A percentile compares a stretch with the other conserved stretches of the same genome.
These are phyloP conservation scores for Hemiprocne comata DNA, from an alignment of 2,113 vertebrate species.

Conservation along the genomic window DNA sequence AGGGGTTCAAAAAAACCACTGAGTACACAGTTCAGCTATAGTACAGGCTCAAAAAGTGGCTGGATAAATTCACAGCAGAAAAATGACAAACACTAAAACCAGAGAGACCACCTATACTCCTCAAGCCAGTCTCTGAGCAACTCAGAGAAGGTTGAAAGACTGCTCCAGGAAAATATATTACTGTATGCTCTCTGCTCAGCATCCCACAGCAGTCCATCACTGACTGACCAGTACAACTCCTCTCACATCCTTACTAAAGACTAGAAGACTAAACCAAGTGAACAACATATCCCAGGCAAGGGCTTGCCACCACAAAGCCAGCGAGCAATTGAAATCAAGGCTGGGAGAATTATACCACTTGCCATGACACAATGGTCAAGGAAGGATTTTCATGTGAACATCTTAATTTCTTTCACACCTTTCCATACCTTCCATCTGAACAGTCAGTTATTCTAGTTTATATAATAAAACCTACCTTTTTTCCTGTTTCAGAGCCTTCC, in stretches of 20 bases:
- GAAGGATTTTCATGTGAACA: neutral
- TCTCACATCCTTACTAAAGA: neutral
- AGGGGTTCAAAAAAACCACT: neutral
- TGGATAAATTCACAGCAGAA: neutral
- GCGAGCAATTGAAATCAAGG: neutral
- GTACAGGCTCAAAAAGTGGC: neutral
- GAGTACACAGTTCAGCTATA: neutral
- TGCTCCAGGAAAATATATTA: neutral
- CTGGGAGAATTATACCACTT: neutral
- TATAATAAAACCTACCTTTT: neutral
- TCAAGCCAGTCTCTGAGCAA: neutral
- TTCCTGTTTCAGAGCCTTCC: neutral
- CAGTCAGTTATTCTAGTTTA: neutral
- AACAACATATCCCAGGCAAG: neutral
- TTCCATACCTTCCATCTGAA: neutral
- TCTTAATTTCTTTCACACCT: neutral
- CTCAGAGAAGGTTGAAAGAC: neutral
- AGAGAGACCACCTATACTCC: neutral
- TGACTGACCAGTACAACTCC: neutral
- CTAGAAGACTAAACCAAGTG: neutral
- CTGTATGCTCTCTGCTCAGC: neutral
- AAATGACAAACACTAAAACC: neutral
- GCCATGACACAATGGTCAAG: accelerated
- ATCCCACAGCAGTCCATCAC: neutral
- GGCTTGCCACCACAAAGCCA: neutral